Evolutionary conservation across 1,140 invertebrate genomes (phyloP), one percentile per base, ranked within the genome.

Genomic region (Leptinotarsa texana): DNA sequence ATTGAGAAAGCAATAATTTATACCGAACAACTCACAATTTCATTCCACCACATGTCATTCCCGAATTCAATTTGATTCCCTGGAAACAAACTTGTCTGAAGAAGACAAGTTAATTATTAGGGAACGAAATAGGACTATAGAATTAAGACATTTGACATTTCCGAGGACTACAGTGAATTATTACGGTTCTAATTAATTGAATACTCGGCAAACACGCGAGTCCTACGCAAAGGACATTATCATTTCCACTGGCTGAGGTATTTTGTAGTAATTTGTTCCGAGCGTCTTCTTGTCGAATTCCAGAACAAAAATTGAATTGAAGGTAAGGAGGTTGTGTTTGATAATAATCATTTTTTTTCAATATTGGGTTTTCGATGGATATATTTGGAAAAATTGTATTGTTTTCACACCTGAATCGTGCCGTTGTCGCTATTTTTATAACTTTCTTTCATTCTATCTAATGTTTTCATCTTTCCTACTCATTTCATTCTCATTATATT

Each of bases 91-190:
- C 27, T 42, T 65, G 66, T n/a, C 63, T 57, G 63, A 63, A 68
- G 69, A 75, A 75, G 69, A 75, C 69, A 63, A 49, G 21, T 49
- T 67, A 70, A 75, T 70, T 69, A 75, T 75, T 70, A 17, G 67
- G 27, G 27, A 81, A 79, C 76, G 79, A 77, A 79, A 80, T 78
- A 75, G 79, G 75, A 77, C 71, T 75, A 74, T 73, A 76, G 77
- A 81, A 82, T 82, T 81, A 82, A 82, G 81, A 82, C 79, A 75
- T 82, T 82, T 81, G 79, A 82, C 81, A 80, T 82, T 75, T 69
- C 73, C 77, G 75, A 78, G 81, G 73, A 81, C 80, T 80, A 76
- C 80, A 80, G 81, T 81, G 80, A 82, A 81, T 82, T 82, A 82
- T 81, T 82, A 78, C 80, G 72, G 76, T 75, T 78, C 79, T 81